phyloP scores from a whole-genome alignment of 2,113 vertebrate species.

The Vulpes ferrilata region DNA sequence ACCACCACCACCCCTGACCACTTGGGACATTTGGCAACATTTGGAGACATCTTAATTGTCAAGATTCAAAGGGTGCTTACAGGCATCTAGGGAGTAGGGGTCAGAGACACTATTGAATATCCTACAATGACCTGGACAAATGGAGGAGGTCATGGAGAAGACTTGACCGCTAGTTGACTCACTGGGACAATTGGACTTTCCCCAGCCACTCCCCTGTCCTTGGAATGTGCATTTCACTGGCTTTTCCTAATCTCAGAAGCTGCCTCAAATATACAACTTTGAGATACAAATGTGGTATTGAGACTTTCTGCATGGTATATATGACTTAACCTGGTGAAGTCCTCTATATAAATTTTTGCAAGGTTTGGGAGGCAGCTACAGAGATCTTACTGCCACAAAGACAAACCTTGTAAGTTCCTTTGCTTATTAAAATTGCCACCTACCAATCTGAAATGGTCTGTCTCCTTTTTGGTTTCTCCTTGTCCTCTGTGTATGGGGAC shows the following conservation, averaged over 20 bases:
- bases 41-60: background rate
- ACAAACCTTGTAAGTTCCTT: background rate
- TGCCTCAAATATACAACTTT: background rate
- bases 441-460: background rate
- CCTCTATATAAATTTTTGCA: background rate
- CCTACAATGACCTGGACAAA: background rate
- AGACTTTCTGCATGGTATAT: background rate
- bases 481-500: background rate
- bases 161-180: background rate
- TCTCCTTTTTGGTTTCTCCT: background rate
- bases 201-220: background rate
- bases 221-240: background rate
- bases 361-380: background rate
- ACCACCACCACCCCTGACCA: background rate
- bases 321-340: background rate
- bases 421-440: background rate
- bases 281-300: background rate
- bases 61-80: background rate
- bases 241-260: background rate
- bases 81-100: background rate
- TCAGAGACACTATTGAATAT: background rate
- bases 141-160: background rate
- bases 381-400: background rate
- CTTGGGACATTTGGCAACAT: background rate
- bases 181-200: background rate